A percentile compares a stretch with the other conserved stretches of the same genome.
These are phyloP conservation scores for Pollenia griseotomentosa DNA, from an alignment of 2,888 invertebrate genomes.

Conservation along the genomic window DNA sequence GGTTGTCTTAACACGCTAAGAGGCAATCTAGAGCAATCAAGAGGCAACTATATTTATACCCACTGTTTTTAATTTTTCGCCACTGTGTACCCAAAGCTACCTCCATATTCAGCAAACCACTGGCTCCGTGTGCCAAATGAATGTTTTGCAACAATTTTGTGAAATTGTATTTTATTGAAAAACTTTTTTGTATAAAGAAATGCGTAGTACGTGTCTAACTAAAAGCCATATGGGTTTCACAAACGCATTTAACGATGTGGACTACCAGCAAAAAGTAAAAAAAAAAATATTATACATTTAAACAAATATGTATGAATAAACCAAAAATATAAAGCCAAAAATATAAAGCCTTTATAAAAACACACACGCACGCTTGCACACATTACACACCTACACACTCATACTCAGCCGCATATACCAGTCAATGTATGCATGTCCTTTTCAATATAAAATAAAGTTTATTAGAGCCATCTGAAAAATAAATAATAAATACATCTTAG, in stretches of 20 bases:
- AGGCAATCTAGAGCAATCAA: no score
- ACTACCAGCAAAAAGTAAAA: neutral
- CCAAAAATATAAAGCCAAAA: constrained; percentile 24
- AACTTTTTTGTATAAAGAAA: constrained; percentile 35
- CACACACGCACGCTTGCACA: neutral
- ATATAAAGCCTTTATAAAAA: constrained; percentile 28
- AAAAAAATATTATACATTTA: neutral
- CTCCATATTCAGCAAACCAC: neutral
- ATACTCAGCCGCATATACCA: neutral
- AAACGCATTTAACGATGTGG: constrained; percentile 15
- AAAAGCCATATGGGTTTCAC: constrained; percentile 43
- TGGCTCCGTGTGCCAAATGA: neutral
- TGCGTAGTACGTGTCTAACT: constrained; percentile 56
- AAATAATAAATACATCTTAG: constrained; percentile 42
- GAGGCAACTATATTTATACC: no score
- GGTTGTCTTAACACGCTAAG: no score
- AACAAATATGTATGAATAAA: constrained; percentile 29
- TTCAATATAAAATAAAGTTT: constrained; percentile 44
- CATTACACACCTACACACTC: neutral
- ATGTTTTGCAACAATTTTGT: constrained; percentile 20
- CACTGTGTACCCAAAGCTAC: neutral
- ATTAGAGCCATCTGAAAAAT: constrained; percentile 32
- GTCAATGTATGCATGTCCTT: constrained; percentile 12
- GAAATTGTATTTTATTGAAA: constrained; percentile 51
- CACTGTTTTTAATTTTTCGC: no score